Conservation (phyloP, 1,140 invertebrate species). For the Drosophila orena region DNA sequence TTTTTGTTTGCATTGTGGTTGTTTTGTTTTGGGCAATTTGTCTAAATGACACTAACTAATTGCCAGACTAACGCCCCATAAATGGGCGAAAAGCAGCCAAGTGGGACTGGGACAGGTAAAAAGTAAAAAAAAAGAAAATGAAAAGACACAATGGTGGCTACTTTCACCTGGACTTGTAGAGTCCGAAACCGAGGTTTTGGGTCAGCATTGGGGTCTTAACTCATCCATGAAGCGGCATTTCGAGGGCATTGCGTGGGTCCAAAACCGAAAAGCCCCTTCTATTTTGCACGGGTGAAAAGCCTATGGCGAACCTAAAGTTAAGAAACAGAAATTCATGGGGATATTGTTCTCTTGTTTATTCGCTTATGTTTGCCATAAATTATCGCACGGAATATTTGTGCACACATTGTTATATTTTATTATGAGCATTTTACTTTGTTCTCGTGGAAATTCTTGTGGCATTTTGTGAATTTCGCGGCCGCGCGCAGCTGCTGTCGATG, state of each 20-base stretch:
- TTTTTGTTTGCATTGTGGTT: conserved; percentile 44
- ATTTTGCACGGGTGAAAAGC: conserved; percentile 8
- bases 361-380: conserved; percentile 72
- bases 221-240: conserved; percentile 23
- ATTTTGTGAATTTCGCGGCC: conserved; percentile 65
- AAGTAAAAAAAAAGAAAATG: too few relatives aligned
- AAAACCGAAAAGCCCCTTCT: background rate
- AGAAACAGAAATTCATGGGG: conserved; percentile 26
- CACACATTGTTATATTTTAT: conserved; percentile 65
- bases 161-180: conserved; percentile 56
- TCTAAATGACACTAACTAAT: conserved; percentile 82
- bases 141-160: conserved; percentile 54
- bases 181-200: conserved; percentile 19
- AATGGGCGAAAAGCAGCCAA: conserved; percentile 48
- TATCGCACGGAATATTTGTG: conserved; percentile 72
- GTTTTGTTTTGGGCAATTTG: conserved; percentile 71
- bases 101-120: conserved; percentile 7
- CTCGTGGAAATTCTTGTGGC: conserved; percentile 49
- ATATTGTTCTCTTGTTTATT: conserved; percentile 37
- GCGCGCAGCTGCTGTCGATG: conserved; percentile 80
- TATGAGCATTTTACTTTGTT: conserved; percentile 73
- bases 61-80: conserved; percentile 78
- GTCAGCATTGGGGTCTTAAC: conserved; percentile 21
- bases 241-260: conserved; percentile 21
- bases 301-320: conserved; percentile 19